Base-by-base conservation (phyloP, 2,888 invertebrate species). In the Diaprepes abbreviatus region DNA sequence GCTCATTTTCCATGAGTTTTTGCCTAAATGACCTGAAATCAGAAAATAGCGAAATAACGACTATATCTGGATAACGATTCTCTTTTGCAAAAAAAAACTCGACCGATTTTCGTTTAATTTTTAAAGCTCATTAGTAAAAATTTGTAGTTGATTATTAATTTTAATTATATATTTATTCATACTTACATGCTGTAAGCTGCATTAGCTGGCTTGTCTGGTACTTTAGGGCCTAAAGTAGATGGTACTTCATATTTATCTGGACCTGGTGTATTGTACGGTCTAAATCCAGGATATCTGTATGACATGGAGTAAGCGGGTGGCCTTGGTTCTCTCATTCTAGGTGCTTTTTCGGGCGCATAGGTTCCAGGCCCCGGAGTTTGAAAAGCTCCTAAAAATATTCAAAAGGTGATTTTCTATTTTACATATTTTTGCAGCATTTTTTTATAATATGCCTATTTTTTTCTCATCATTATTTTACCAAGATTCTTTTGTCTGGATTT, bases 321-420 rank as follows among this genome's bases (percentile, higher is more conserved):
- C 59, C 88, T 85, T 31, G 83, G 84, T 55, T 87, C 86, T 76
- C 85, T 86, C 82, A 86, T 85, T 16, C 87, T 84, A 4, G 84
- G 84, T 68, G 86, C 88, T 68, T 86, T 85, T 79, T 90, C 89
- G 0, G 89, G 88, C 10, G 86, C 86, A 81, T 91, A 90, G 10
- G 89, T 88, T 3, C 89, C 90, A 0, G 91, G 91, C 0, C 91
- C 91, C 6, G 91, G 90, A 50, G 87, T 86, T 52, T 72, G 76
- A 72, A 82, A 84, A 9, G 36, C 12, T 12, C 60, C 84, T 83
- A 63, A 16, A 35, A 17, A 59, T 45, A 24, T 24, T 24, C n/a
- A n/a, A n/a, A n/a, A n/a, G n/a, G n/a, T n/a, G n/a, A n/a, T n/a
- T n/a, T n/a, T n/a, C n/a, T n/a, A n/a, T n/a, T n/a, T n/a, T n/a